phyloP scores from a whole-genome alignment of 2,888 invertebrate species.

The Microctonus brassicae region DNA sequence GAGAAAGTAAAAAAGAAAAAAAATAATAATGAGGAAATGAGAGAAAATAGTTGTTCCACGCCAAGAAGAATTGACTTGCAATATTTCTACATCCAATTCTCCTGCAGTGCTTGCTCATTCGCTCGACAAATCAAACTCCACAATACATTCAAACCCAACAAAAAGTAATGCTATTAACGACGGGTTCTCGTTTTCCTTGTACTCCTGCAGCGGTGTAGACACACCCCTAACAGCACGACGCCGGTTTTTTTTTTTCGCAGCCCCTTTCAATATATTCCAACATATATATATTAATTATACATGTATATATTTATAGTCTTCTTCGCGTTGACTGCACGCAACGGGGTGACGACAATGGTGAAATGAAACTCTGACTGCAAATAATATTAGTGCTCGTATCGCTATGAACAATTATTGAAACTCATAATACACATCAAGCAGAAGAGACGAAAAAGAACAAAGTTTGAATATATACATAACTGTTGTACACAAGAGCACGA shows the following conservation, averaged over 20 bases:
- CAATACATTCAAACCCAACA: constrained; percentile 29
- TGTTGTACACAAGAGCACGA: neutral
- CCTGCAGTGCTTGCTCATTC: neutral
- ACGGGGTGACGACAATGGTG: constrained; percentile 12
- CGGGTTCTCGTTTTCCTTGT: constrained; percentile 23
- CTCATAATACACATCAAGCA: constrained; percentile 11
- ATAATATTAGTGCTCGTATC: constrained; percentile 31
- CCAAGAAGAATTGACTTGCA: constrained; percentile 9
- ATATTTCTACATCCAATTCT: neutral
- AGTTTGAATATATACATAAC: neutral
- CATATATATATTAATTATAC: constrained; percentile 11
- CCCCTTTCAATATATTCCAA: neutral
- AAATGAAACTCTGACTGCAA: constrained; percentile 22
- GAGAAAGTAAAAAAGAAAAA: neutral
- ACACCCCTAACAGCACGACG: constrained; percentile 29
- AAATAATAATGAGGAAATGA: neutral
- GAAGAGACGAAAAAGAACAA: constrained; percentile 16
- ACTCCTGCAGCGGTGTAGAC: neutral
- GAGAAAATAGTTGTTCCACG: constrained; percentile 9
- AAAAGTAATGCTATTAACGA: constrained; percentile 46
- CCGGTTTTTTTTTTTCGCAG: constrained; percentile 15
- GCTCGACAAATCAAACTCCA: constrained; percentile 20
- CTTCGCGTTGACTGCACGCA: constrained; percentile 27
- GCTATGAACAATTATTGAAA: constrained; percentile 33
- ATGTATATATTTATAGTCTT: constrained; percentile 15